Base-by-base conservation (phyloP, 2,113 vertebrate species). In the Paratilapia polleni region DNA sequence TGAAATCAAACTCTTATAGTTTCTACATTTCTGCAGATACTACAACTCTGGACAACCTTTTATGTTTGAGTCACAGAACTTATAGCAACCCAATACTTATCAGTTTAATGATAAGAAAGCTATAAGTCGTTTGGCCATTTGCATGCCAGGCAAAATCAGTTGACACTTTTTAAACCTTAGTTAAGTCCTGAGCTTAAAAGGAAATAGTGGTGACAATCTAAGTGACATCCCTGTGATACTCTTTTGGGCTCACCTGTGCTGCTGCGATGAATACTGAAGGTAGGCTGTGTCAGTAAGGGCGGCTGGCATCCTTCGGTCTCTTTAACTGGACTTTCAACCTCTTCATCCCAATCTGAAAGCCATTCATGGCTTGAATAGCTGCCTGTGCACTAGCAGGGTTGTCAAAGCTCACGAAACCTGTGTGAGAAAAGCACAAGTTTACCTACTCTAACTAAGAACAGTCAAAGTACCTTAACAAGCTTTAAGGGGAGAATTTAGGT, bases 391-490 rank as follows among this genome's bases (percentile, higher is more conserved):
- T 99, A 88, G 97, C 97, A 0, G 98, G 98, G 96, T 99, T 99
- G 96, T 99, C 98, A 87, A 99, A 99, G 95, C 98, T 99, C 95
- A 99, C 98, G 89, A 99, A 99, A 82, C 98, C 98, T 99, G 95
- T 0, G 34, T 26, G 36, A 8, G 19, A 28, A 62, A 63, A 34
- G 11, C 5, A 75, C 9, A 77, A 14, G 8, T 36, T 74, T 4
- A 87, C 82, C 28, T 80, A 78, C 13, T 22, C 15, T 6, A n/a
- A 8, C 56, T 63, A 28, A 81, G 24, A 36, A n/a, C 12, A 20
- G 64, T 13, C 17, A 2, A 13, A 34, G n/a, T 41, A 19, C 26
- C 24, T 17, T 5, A 58, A 62, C 28, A n/a, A 19, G 17, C 24
- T 15, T 63, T 64, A 47, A 66, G 9, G 15, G n/a, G 34, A 60